phyloP scores from a whole-genome alignment of 92 coral and sea anemone genomes.

The Epizoanthus fatuus region DNA sequence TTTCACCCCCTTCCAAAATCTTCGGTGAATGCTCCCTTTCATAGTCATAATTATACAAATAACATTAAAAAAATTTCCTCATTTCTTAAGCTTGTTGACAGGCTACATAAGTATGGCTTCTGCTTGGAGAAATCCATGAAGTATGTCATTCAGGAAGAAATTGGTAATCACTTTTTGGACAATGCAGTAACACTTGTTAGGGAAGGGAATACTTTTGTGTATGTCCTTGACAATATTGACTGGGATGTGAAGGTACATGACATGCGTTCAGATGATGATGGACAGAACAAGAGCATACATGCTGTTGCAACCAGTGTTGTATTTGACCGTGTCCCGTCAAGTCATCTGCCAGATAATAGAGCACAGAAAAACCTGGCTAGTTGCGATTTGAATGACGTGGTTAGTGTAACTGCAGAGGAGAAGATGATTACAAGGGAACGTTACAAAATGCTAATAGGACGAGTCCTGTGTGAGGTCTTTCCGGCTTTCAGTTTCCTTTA shows the following conservation, averaged over 20 bases:
- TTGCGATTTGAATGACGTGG: no score
- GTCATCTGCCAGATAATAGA: no score
- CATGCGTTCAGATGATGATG: not conserved
- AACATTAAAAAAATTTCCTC: not conserved
- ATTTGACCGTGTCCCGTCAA: no score
- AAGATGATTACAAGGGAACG: no score
- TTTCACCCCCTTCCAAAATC: no score
- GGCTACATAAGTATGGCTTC: conserved; percentile 66
- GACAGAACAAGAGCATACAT: conserved; percentile 66
- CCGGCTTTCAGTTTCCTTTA: no score
- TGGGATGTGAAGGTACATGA: conserved; percentile 12
- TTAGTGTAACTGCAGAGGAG: no score
- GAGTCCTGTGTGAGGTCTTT: no score
- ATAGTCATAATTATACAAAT: not conserved
- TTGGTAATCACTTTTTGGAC: conserved; percentile 74
- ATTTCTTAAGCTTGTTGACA: conserved; percentile 65
- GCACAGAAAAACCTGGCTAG: no score
- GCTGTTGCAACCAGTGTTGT: conserved; percentile 48
- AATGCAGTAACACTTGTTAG: conserved; percentile 53
- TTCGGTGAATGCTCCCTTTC: no score
- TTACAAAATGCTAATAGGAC: no score
- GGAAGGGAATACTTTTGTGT: conserved; percentile 55
- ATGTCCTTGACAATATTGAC: conserved; percentile 55
- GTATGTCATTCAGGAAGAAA: conserved; percentile 63
- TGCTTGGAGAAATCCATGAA: conserved; percentile 57